Conservation (phyloP, 1,140 invertebrate species). For the Drosophila sp. region DNA sequence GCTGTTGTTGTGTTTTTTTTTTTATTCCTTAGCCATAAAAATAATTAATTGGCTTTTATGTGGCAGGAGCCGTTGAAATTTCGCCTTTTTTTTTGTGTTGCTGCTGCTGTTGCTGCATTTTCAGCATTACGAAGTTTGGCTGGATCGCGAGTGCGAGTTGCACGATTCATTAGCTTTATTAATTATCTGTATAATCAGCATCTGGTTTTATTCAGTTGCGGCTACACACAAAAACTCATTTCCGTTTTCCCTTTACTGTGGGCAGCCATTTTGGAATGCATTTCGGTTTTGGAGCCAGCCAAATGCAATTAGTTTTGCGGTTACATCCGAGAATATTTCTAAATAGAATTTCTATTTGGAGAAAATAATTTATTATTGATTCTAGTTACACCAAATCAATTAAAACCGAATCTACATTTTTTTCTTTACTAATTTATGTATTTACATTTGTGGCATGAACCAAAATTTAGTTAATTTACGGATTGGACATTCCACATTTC, state of each 20-base stretch:
- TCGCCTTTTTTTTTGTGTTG: conserved; percentile 41
- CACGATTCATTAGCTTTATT: conserved; percentile 72
- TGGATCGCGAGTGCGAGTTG: conserved; percentile 25
- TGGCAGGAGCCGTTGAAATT: conserved; percentile 78
- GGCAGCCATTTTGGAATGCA: conserved; percentile 41
- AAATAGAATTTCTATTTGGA: neutral
- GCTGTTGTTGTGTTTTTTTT: conserved; percentile 32
- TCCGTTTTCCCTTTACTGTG: conserved; percentile 39
- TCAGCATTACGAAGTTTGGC: conserved; percentile 35
- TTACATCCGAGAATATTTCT: neutral
- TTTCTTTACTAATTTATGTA: too few relatives aligned
- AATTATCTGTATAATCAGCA: conserved; percentile 66
- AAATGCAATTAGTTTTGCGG: conserved; percentile 26
- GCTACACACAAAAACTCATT: conserved; percentile 62
- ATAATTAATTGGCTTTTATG: conserved; percentile 81
- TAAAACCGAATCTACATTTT: too few relatives aligned
- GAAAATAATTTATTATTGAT: too few relatives aligned
- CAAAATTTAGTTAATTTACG: too few relatives aligned
- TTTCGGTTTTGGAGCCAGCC: neutral
- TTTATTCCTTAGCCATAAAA: conserved; percentile 71
- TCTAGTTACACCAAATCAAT: too few relatives aligned
- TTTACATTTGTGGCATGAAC: too few relatives aligned
- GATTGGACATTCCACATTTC: neutral
- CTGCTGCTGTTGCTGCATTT: conserved; percentile 40
- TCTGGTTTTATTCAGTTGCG: conserved; percentile 44